These are phyloP conservation scores for Drosophila yooni DNA, from an alignment of 2,888 invertebrate species.

Conservation along the genomic window DNA sequence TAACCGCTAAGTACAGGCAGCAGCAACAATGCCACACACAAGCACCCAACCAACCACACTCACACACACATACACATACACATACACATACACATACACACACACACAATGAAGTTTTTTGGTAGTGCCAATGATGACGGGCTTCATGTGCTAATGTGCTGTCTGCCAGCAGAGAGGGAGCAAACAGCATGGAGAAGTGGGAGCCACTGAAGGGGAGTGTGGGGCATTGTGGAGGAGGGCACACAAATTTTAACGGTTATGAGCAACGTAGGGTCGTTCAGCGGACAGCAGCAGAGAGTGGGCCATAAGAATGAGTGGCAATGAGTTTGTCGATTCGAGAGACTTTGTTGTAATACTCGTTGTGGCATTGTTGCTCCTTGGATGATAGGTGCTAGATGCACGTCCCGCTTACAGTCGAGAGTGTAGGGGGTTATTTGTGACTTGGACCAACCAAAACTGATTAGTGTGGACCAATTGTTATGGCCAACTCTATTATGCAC, in stretches of 20 bases:
- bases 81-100: constrained; percentile 32
- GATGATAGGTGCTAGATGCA: constrained; percentile 11
- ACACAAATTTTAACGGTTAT: constrained; percentile 76
- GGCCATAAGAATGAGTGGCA: neutral
- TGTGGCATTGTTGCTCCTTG: constrained; percentile 15
- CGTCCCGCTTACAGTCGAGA: neutral
- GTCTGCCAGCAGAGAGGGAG: neutral
- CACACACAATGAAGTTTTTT: constrained; percentile 28
- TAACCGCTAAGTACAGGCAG: constrained; percentile 71
- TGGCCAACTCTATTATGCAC: neutral
- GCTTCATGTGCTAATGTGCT: constrained; percentile 21
- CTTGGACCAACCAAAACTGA: constrained; percentile 8
- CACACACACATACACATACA: constrained; percentile 14
- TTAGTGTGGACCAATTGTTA: constrained; percentile 13
- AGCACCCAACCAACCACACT: constrained; percentile 21
- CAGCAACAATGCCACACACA: constrained; percentile 40
- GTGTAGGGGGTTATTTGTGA: constrained; percentile 3
- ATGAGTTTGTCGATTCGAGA: constrained; percentile 9
- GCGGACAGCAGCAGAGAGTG: constrained; percentile 3
- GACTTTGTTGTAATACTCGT: constrained; percentile 29
- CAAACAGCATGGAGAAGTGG: neutral
- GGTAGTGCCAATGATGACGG: neutral
- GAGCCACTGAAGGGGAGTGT: neutral
- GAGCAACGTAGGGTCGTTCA: constrained; percentile 45
- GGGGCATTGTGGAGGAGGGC: neutral